Evolutionary conservation across 2,888 invertebrate genomes (phyloP).

Genomic region (Pandemis corylana): DNA sequence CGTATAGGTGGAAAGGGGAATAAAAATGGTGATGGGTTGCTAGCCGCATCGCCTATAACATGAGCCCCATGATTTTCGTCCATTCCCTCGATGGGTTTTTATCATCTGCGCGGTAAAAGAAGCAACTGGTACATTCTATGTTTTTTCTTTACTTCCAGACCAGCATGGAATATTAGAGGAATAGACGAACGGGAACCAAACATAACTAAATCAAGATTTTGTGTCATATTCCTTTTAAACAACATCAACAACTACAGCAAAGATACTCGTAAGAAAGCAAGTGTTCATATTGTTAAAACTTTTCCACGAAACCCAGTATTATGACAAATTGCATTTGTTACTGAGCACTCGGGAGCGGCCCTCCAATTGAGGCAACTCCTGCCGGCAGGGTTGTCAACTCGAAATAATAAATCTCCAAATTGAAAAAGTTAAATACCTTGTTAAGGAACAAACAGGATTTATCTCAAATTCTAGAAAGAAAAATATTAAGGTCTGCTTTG

Average conservation of each 20-base stretch:
- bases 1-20: no score
- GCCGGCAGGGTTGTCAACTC: background rate
- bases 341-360: constrained; percentile 17
- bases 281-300: background rate
- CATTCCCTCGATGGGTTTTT: no score
- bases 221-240: background rate
- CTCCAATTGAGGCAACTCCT: constrained; percentile 1
- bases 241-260: background rate
- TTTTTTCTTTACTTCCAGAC: no score
- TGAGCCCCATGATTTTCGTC: no score
- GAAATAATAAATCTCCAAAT: background rate
- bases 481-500: background rate
- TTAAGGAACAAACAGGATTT: no score
- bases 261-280: background rate
- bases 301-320: constrained; percentile 6
- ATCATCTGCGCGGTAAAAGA: no score
- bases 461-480: background rate
- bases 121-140: no score
- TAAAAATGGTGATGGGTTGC: no score
- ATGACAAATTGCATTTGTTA: constrained; percentile 40
- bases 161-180: no score
- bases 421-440: constrained; percentile 1
- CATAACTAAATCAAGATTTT: no score
- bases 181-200: no score
- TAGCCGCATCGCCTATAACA: no score